These are phyloP conservation scores for Neostethus bicornis DNA, from an alignment of 2,797 vertebrate genomes.

Conservation along the genomic window DNA sequence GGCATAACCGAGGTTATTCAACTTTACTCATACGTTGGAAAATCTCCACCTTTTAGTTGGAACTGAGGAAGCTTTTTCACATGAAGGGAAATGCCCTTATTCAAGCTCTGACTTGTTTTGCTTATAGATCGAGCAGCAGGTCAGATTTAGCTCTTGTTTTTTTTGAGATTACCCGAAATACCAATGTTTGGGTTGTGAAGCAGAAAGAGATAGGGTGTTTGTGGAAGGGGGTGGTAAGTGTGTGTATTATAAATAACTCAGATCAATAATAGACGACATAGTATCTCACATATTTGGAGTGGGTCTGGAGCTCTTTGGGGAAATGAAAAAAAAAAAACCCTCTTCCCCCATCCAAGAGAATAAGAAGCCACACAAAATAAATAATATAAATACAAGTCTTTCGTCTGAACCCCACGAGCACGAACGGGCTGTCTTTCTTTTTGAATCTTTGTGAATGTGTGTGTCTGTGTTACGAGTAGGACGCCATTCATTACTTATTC, in stretches of 20 bases:
- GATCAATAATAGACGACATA: slow-evolving; percentile 83
- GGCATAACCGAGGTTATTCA: neutral
- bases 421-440: slow-evolving; percentile 51
- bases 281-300: slow-evolving; percentile 78
- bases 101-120: neutral
- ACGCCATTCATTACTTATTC: slow-evolving; percentile 77
- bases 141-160: slow-evolving; percentile 24
- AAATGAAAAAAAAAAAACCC: slow-evolving; percentile 63
- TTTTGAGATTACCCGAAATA: slow-evolving; percentile 34
- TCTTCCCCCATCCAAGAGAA: slow-evolving; percentile 10
- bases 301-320: slow-evolving; percentile 60
- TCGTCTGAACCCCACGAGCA: slow-evolving; percentile 24
- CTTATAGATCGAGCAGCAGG: neutral
- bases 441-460: slow-evolving; percentile 30
- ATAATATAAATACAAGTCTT: slow-evolving; percentile 46
- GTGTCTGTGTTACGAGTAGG: slow-evolving; percentile 61
- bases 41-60: neutral
- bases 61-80: no score
- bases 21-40: neutral
- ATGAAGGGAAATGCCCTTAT: neutral
- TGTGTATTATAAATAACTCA: slow-evolving; percentile 80
- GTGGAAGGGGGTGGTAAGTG: slow-evolving; percentile 3
- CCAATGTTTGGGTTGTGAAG: slow-evolving; percentile 12
- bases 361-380: slow-evolving; percentile 40
- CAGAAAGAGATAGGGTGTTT: neutral